Percentiles rank a stretch among this genome's conserved stretches.
Conservation (phyloP, 2,113 vertebrate genomes). For the Vulpes ferrilata region DNA sequence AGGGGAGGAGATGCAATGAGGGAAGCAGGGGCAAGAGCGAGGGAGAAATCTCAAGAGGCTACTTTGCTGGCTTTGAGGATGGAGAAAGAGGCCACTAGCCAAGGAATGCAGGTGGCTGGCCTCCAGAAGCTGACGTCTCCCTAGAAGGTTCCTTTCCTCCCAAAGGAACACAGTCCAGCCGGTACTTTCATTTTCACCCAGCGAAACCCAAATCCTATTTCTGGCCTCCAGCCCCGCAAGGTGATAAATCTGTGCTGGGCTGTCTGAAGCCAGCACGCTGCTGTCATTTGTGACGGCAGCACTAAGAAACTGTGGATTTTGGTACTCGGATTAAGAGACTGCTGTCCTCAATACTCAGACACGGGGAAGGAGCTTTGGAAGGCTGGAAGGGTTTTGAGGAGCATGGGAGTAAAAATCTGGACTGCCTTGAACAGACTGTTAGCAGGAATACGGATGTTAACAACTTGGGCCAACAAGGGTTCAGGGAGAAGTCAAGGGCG, state of each 20-base stretch:
- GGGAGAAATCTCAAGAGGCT: background rate
- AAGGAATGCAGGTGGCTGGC: background rate
- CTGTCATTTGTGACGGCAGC: background rate
- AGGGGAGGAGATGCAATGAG: background rate
- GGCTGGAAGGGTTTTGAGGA: background rate
- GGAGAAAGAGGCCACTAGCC: background rate
- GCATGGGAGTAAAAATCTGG: background rate
- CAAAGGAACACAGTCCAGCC: background rate
- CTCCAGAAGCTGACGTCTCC: background rate
- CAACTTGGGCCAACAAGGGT: background rate
- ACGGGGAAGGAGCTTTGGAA: background rate
- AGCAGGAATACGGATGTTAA: background rate
- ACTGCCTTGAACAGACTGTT: background rate
- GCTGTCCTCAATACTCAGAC: background rate
- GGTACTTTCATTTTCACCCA: background rate
- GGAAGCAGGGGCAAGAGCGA: background rate
- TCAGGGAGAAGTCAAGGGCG: background rate
- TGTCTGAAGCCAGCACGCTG: background rate
- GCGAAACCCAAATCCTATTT: background rate
- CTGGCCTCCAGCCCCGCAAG: background rate
- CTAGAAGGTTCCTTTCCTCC: background rate
- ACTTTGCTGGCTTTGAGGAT: background rate
- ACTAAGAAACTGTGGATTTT: background rate
- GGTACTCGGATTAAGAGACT: background rate
- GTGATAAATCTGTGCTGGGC: background rate